Conservation (phyloP, 2,888 invertebrate species). For the Cephus pygmeus region DNA sequence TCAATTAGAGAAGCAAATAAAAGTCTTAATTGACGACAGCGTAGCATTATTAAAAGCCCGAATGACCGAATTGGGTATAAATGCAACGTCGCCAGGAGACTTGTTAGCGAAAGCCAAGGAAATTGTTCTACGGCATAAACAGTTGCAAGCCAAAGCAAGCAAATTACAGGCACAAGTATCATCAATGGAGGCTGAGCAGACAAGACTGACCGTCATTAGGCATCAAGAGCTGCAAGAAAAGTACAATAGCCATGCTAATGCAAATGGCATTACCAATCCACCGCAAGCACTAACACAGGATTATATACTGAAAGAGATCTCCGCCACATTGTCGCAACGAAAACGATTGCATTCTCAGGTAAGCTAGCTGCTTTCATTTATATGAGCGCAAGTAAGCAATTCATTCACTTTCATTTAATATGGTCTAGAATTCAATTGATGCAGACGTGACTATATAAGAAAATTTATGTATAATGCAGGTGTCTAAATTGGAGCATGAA, state of each 20-base stretch:
- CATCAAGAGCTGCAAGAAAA: slow-evolving; percentile 82
- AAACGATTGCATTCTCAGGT: slow-evolving; percentile 87
- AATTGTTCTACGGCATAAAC: slow-evolving; percentile 92
- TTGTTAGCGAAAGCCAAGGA: slow-evolving; percentile 88
- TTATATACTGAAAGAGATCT: slow-evolving; percentile 87
- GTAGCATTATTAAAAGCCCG: slow-evolving; percentile 88
- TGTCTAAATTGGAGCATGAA: slow-evolving; percentile 82
- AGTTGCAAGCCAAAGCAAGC: slow-evolving; percentile 88
- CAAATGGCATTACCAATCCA: slow-evolving; percentile 73
- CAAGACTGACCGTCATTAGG: slow-evolving; percentile 76
- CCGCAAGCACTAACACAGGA: slow-evolving; percentile 77
- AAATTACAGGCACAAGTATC: slow-evolving; percentile 86
- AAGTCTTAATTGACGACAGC: slow-evolving; percentile 91
- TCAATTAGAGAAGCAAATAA: slow-evolving; percentile 94
- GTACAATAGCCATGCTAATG: slow-evolving; percentile 71
- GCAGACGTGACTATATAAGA: neutral
- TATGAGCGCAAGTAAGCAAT: neutral
- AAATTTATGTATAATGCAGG: slow-evolving; percentile 40
- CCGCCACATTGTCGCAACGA: slow-evolving; percentile 83
- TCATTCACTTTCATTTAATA: neutral
- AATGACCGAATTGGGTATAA: slow-evolving; percentile 92
- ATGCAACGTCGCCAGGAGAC: slow-evolving; percentile 87
- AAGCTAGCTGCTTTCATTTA: neutral
- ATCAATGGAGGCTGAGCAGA: slow-evolving; percentile 80
- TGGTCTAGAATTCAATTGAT: neutral